Evolutionary conservation across 2,888 invertebrate genomes (phyloP), one percentile per base, ranked within the genome.

Genomic region (Mythimna pallens): DNA sequence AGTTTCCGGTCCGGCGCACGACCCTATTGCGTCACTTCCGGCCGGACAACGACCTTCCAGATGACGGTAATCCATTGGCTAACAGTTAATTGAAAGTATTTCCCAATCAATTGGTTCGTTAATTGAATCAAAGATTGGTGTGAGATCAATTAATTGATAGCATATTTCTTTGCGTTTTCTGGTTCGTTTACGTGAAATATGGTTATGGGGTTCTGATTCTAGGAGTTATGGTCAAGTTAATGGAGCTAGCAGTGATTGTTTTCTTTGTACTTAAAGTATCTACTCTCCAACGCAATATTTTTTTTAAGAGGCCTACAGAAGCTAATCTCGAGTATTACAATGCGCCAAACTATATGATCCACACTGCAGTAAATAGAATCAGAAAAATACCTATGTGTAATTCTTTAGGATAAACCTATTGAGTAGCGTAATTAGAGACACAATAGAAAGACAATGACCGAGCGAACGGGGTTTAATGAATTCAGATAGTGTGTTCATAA

Each of bases 21-120:
- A 86, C 87, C 90, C 92, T 93, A 94, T 94, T 92, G 91, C 92
- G 87, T 89, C 89, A 86, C 85, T 89, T 90, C 91, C 93, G 89
- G 86, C 76, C 85, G 85, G 85, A 80, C 82, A 84, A 85, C 81
- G 81, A 78, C 86, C 87, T 82, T 76, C 86, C 87, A 86, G 84
- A 89, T 88, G 89, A 79, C 85, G 81, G 84, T 90, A 89, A 90
- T 89, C 89, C 87, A 89, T 90, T 90, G 89, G 88, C 73, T 71
- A 80, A 72, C 71, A 86, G 90, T 89, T 92, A 92, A 92, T 93
- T 92, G 92, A 89, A 91, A 89, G 88, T 85, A 88, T 89, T 88
- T 84, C 78, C 74, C 87, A 88, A 90, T 89, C 88, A 87, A 89
- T 91, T 83, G 78, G 66, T 62, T 75, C 80, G 79, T 89, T 87